Percentiles rank a stretch among this genome's conserved stretches.
phyloP scores from a whole-genome alignment of 2,113 vertebrate species.

The Dolichallabes microphthalmus region DNA sequence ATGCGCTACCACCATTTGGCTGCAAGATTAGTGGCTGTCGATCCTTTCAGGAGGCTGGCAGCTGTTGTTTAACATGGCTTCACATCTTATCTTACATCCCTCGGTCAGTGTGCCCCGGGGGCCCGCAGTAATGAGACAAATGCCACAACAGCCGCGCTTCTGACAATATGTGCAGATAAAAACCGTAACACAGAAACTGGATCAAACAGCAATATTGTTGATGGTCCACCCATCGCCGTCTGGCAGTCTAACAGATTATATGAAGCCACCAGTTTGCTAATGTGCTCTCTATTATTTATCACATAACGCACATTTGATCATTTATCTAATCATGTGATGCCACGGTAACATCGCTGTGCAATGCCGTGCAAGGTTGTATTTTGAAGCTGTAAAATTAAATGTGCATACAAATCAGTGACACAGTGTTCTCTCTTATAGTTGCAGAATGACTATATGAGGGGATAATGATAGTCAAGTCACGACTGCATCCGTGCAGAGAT shows the following conservation, averaged over 20 bases:
- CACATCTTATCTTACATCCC: slow-evolving; percentile 61
- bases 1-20: slow-evolving; percentile 37
- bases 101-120: slow-evolving; percentile 47
- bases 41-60: slow-evolving; percentile 51
- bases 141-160: slow-evolving; percentile 48
- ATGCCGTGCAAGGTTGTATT: not conserved
- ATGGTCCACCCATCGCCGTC: not conserved
- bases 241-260: not conserved
- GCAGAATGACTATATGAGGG: not conserved
- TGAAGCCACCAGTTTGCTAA: not conserved
- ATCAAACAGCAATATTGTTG: slow-evolving; percentile 16
- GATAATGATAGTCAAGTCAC: not conserved
- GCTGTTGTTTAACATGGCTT: slow-evolving; percentile 69
- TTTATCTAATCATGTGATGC: not conserved
- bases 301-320: not conserved
- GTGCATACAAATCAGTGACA: not conserved
- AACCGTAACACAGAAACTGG: slow-evolving; percentile 11
- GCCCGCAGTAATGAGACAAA: slow-evolving; percentile 48
- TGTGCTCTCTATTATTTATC: not conserved
- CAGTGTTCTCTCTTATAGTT: slow-evolving; percentile 1
- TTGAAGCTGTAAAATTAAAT: slow-evolving; percentile 3
- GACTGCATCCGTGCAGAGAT: slow-evolving; percentile 3
- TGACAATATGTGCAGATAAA: slow-evolving; percentile 36
- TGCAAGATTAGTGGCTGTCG: slow-evolving; percentile 33
- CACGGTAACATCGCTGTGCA: not conserved